phyloP scores from a whole-genome alignment of 2,797 vertebrate species.

The Lindbergichthys nudifrons region DNA sequence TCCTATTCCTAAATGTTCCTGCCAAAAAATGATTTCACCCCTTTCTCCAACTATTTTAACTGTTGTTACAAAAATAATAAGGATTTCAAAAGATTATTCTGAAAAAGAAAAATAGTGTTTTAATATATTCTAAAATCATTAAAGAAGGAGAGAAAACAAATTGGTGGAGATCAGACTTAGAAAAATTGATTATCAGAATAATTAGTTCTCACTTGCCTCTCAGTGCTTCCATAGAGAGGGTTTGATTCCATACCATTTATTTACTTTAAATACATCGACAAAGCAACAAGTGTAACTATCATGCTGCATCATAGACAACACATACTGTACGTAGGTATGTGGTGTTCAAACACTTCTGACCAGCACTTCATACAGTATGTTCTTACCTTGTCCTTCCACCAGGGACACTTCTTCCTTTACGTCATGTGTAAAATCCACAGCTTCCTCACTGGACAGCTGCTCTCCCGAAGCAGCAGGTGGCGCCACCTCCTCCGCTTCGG shows the following conservation, averaged over 20 bases:
- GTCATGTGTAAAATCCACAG: slow-evolving; percentile 17
- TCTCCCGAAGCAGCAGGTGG: slow-evolving; percentile 45
- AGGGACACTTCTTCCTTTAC: slow-evolving; percentile 28
- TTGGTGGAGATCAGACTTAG: too few relatives aligned
- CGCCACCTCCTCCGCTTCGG: slow-evolving; percentile 37
- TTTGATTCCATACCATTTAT: neutral
- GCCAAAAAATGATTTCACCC: too few relatives aligned
- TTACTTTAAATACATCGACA: neutral
- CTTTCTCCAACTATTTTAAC: too few relatives aligned
- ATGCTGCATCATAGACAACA: neutral
- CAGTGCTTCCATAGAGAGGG: too few relatives aligned
- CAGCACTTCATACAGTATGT: neutral
- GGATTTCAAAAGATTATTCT: too few relatives aligned
- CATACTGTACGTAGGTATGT: neutral
- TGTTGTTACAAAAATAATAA: too few relatives aligned
- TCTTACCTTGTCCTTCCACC: slow-evolving; percentile 63
- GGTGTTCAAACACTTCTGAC: neutral
- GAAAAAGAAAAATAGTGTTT: too few relatives aligned
- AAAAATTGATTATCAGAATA: too few relatives aligned
- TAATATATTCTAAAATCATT: too few relatives aligned
- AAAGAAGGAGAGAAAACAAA: too few relatives aligned
- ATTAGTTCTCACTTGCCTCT: too few relatives aligned
- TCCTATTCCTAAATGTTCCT: too few relatives aligned
- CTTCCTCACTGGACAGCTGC: slow-evolving; percentile 24
- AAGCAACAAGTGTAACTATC: neutral